phyloP scores from a whole-genome alignment of 1,140 invertebrate genomes.

The Aphelinus atriplicis region DNA sequence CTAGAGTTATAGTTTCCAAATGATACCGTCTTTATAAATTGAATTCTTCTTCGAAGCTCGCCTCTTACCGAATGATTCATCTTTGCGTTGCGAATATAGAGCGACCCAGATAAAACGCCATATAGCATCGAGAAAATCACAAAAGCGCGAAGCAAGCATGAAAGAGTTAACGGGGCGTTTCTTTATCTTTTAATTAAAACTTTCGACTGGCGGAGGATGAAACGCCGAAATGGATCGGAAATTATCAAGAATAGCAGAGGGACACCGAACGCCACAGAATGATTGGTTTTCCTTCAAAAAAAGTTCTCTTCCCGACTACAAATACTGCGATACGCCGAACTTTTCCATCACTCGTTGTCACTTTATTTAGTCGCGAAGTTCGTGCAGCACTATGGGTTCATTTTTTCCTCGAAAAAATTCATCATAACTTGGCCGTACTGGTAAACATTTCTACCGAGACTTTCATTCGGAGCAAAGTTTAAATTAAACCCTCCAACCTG shows the following conservation, averaged over 20 bases:
- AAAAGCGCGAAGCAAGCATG: constrained; percentile 18
- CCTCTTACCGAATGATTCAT: constrained; percentile 5
- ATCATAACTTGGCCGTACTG: too few species aligned
- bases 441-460: too few species aligned
- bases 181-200: constrained; percentile 44
- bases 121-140: constrained; percentile 17
- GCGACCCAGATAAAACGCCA: background rate
- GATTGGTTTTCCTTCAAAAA: background rate
- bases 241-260: constrained; percentile 24
- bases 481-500: background rate
- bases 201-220: background rate
- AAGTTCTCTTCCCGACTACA: too few species aligned
- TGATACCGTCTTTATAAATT: too few species aligned
- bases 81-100: constrained; percentile 9
- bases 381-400: too few species aligned
- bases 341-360: too few species aligned
- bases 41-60: too few species aligned
- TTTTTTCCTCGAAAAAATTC: too few species aligned
- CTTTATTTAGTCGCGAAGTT: too few species aligned
- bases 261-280: background rate
- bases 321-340: too few species aligned
- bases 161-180: constrained; percentile 15
- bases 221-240: constrained; percentile 12
- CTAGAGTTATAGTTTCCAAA: too few species aligned
- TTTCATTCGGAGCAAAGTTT: background rate